A percentile compares a stretch with the other conserved stretches of the same genome.
These are phyloP conservation scores for Venusia cambrica DNA, from an alignment of 2,888 invertebrate species.

Conservation along the genomic window DNA sequence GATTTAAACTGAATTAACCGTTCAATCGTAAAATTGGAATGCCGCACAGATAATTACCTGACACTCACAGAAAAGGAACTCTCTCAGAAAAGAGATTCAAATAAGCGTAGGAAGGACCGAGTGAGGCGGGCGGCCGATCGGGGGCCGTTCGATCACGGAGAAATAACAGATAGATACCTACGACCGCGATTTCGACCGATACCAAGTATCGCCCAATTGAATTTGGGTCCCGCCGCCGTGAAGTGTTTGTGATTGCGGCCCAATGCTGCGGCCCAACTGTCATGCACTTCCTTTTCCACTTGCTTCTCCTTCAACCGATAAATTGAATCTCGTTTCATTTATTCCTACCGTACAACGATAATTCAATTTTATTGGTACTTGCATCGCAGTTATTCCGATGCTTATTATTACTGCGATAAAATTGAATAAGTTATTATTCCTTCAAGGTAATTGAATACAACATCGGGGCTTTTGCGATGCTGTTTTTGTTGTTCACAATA, in stretches of 20 bases:
- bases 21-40: slow-evolving; percentile 81
- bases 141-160: slow-evolving; percentile 52
- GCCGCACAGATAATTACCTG: slow-evolving; percentile 82
- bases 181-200: slow-evolving; percentile 53
- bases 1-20: slow-evolving; percentile 81
- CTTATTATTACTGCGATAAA: slow-evolving; percentile 24
- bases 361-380: slow-evolving; percentile 25
- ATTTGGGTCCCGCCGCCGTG: slow-evolving; percentile 40
- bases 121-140: slow-evolving; percentile 48
- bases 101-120: slow-evolving; percentile 73
- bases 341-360: slow-evolving; percentile 23
- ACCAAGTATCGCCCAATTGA: slow-evolving; percentile 60
- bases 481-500: slow-evolving; percentile 28
- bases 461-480: slow-evolving; percentile 16
- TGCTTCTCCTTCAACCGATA: slow-evolving; percentile 17
- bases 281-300: slow-evolving; percentile 18
- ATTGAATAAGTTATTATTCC: slow-evolving; percentile 24
- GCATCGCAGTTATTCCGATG: slow-evolving; percentile 20
- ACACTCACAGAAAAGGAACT: slow-evolving; percentile 81
- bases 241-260: slow-evolving; percentile 33
- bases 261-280: slow-evolving; percentile 30
- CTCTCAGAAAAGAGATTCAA: slow-evolving; percentile 75
- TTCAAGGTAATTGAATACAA: slow-evolving; percentile 19
- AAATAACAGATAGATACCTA: slow-evolving; percentile 68
- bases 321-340: slow-evolving; percentile 24